Conservation (phyloP, 2,113 vertebrate genomes). For the Calidris pugnax region DNA sequence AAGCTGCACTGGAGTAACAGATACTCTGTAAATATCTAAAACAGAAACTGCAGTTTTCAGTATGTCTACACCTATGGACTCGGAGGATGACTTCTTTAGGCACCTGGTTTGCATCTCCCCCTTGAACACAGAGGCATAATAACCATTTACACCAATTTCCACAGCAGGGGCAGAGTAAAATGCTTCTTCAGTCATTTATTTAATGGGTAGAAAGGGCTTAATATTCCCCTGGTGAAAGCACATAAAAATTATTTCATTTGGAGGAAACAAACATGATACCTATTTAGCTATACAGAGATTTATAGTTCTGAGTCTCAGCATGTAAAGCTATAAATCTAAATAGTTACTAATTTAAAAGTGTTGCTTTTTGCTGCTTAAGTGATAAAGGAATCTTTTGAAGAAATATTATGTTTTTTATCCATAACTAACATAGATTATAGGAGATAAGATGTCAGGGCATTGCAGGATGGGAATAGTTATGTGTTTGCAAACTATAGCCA, state of each 20-base stretch:
- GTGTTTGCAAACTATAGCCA: background rate
- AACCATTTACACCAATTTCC: background rate
- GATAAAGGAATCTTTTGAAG: background rate
- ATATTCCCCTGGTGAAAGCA: background rate
- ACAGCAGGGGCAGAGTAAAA: background rate
- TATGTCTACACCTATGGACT: background rate
- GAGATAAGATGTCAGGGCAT: background rate
- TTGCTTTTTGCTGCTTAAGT: conserved; percentile 18
- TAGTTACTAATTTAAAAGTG: conserved; percentile 5
- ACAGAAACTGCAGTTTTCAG: background rate
- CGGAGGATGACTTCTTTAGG: background rate
- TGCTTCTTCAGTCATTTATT: background rate
- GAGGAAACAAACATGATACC: background rate
- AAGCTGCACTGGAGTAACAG: background rate
- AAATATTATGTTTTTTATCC: background rate
- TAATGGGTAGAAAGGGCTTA: background rate
- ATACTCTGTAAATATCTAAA: too few relatives aligned
- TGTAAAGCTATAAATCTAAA: background rate
- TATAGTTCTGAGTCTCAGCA: background rate
- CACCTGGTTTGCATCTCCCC: background rate
- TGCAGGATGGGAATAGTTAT: background rate
- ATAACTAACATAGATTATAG: conserved; percentile 27
- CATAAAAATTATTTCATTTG: background rate
- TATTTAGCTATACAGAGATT: background rate
- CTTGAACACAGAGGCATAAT: background rate